A percentile compares a stretch with the other conserved stretches of the same genome.
These are phyloP conservation scores for Cyprinella venusta DNA, from an alignment of 2,797 vertebrate genomes.

Conservation along the genomic window DNA sequence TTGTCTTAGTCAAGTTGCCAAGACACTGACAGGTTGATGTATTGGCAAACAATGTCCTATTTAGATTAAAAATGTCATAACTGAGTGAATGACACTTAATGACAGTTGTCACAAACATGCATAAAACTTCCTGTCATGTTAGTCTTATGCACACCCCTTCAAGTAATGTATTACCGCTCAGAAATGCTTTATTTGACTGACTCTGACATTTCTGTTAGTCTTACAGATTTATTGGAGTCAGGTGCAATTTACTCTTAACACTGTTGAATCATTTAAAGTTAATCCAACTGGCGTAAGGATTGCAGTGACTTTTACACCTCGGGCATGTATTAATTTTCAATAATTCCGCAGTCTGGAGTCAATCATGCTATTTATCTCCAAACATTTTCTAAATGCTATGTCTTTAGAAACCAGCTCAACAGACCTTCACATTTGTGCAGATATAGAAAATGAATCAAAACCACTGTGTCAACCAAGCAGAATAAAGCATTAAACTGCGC, in stretches of 20 bases:
- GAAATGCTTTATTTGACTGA: constrained; percentile 1
- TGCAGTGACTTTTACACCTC: neutral
- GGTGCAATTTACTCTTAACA: neutral
- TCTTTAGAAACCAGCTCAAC: neutral
- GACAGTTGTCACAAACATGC: too few relatives aligned
- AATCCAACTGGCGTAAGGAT: neutral
- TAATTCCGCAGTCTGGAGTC: neutral
- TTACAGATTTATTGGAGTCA: neutral
- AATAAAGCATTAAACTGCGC: neutral
- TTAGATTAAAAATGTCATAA: too few relatives aligned
- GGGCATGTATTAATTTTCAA: neutral
- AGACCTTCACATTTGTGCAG: neutral
- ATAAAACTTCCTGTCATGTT: too few relatives aligned
- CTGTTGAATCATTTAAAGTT: neutral
- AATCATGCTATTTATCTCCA: neutral
- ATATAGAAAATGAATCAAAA: neutral
- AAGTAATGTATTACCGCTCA: neutral
- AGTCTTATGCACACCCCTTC: too few relatives aligned
- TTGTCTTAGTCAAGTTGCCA: too few relatives aligned
- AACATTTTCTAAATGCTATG: neutral
- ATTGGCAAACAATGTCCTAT: too few relatives aligned
- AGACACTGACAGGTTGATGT: too few relatives aligned
- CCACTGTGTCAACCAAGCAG: neutral
- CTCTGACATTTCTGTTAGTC: too few relatives aligned
- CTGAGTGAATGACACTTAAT: too few relatives aligned